These are phyloP conservation scores for Trididemnum miniatum DNA, from an alignment of 23 tunicate species.

Conservation along the genomic window DNA sequence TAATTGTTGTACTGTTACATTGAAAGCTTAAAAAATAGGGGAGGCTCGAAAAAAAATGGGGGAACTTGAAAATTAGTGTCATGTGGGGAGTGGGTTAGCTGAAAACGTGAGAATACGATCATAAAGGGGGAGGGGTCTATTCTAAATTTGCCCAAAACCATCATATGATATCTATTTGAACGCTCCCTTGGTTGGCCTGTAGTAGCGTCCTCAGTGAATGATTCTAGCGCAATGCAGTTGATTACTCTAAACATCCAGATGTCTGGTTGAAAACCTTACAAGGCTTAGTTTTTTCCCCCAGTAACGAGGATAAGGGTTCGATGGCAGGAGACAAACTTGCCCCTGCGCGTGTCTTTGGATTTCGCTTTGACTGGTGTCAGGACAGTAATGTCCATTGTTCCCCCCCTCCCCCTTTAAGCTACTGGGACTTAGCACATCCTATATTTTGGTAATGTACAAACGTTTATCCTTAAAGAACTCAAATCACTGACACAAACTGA, in stretches of 20 bases:
- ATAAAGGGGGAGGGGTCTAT: slow-evolving; percentile 1
- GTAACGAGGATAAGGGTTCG: not conserved
- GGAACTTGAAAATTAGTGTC: not conserved
- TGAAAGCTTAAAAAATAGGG: not conserved
- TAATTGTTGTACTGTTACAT: not conserved
- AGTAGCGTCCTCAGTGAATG: not conserved
- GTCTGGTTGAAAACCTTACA: not conserved
- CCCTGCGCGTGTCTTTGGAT: not conserved
- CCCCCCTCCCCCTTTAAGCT: not conserved
- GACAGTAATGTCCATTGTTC: not conserved
- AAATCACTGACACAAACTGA: not conserved
- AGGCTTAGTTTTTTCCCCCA: not conserved
- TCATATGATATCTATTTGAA: not conserved
- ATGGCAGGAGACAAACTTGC: not conserved
- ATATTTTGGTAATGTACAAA: not conserved
- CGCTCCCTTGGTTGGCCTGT: not conserved
- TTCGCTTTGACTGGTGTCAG: not conserved
- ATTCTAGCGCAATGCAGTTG: not conserved
- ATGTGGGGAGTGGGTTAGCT: not conserved
- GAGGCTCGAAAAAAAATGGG: not conserved
- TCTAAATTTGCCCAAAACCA: not conserved
- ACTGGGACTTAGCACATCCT: not conserved
- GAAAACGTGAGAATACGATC: not conserved
- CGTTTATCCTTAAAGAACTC: not conserved
- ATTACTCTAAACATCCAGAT: not conserved